Conservation (phyloP, 2,888 invertebrate genomes). For the Seladonia tumulorum region DNA sequence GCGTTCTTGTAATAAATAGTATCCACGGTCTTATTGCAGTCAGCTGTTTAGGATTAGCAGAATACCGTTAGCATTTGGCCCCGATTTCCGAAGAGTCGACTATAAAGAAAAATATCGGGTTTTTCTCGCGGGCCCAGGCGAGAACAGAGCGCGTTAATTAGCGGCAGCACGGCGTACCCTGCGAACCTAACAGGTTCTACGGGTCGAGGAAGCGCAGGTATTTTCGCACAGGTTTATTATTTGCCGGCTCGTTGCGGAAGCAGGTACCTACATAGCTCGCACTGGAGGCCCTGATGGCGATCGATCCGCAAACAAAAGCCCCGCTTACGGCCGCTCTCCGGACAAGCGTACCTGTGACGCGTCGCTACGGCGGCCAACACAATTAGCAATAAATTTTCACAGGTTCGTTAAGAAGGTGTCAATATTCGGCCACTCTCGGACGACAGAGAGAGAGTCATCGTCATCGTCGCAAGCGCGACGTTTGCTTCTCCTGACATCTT, state of each 20-base stretch:
- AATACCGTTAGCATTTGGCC: background rate
- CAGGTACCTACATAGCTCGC: conserved; percentile 45
- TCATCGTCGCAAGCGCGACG: background rate
- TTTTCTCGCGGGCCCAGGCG: background rate
- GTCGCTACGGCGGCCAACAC: conserved; percentile 25
- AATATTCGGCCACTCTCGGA: conserved; percentile 43
- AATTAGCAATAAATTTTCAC: conserved; percentile 62
- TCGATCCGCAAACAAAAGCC: conserved; percentile 53
- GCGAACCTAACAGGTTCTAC: conserved; percentile 26
- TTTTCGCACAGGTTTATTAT: conserved; percentile 47
- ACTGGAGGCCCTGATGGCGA: conserved; percentile 41
- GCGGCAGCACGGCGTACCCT: conserved; percentile 9
- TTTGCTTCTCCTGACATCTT: background rate
- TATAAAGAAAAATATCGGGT: conserved; percentile 3
- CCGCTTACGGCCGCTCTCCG: conserved; percentile 42
- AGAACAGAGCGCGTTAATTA: conserved; percentile 40
- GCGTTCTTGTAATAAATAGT: background rate
- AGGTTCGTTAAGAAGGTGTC: conserved; percentile 57
- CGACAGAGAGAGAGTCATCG: conserved; percentile 19
- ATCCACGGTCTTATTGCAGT: background rate
- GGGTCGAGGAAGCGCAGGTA: conserved; percentile 40
- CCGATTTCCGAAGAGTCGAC: background rate
- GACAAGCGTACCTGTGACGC: conserved; percentile 29
- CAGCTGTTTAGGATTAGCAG: background rate
- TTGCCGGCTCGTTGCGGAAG: conserved; percentile 29